phyloP scores from a whole-genome alignment of 2,113 vertebrate genomes.

The Erythrocercus mccallii region DNA sequence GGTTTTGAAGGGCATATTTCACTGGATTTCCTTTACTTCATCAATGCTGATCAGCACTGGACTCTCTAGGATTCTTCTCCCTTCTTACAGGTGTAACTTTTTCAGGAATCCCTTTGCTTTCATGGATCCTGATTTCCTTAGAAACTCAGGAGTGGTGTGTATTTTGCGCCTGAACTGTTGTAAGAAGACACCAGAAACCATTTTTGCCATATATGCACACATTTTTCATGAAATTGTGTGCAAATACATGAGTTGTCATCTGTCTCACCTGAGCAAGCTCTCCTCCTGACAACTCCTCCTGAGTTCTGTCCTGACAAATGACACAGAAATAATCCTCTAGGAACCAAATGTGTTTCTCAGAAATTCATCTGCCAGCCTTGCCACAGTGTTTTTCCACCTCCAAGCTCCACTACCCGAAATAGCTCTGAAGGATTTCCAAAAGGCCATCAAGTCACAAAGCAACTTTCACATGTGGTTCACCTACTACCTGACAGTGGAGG shows the following conservation, averaged over 20 bases:
- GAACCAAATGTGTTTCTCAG: background rate
- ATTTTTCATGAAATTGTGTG: background rate
- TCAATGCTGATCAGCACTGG: background rate
- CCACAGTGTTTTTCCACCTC: conserved; percentile 23
- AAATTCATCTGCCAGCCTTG: background rate
- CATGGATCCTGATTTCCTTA: background rate
- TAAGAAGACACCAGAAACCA: background rate
- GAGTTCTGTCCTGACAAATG: background rate
- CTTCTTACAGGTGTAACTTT: background rate
- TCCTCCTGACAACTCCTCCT: background rate
- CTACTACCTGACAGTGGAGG: background rate
- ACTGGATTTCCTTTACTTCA: background rate
- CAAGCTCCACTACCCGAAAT: background rate
- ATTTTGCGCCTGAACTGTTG: background rate
- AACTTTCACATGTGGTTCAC: background rate
- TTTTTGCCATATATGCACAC: background rate
- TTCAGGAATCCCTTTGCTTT: background rate
- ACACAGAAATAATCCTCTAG: background rate
- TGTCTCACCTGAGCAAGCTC: background rate
- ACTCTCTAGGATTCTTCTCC: background rate
- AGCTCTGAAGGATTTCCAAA: conserved; percentile 8
- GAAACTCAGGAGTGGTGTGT: background rate
- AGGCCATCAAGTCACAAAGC: background rate
- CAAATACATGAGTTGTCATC: background rate
- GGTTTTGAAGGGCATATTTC: background rate